phyloP scores from a whole-genome alignment of 2,113 vertebrate genomes.

The Sula dactylatra region DNA sequence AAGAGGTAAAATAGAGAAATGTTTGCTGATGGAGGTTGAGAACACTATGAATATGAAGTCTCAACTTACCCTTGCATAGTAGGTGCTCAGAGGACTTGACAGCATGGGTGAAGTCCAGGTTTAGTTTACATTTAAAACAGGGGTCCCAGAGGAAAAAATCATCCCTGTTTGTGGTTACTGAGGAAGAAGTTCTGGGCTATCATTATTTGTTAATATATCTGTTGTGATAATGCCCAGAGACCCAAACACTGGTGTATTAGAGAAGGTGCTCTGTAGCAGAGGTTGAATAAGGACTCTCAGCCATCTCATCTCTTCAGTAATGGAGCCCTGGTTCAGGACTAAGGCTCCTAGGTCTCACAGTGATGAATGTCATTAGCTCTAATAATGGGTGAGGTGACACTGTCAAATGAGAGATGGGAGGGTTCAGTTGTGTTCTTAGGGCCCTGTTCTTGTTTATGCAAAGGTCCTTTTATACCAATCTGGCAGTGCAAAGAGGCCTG shows the following conservation, averaged over 20 bases:
- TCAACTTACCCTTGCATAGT: neutral
- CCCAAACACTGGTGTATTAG: neutral
- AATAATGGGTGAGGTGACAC: slow-evolving; percentile 18
- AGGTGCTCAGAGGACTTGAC: neutral
- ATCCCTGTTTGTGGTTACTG: neutral
- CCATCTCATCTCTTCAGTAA: neutral
- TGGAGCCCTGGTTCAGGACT: neutral
- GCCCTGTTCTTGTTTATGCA: neutral
- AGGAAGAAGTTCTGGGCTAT: neutral
- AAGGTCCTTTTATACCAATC: neutral
- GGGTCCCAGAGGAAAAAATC: neutral
- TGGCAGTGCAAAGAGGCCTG: neutral
- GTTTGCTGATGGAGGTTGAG: neutral
- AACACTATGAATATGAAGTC: neutral
- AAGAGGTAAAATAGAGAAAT: neutral
- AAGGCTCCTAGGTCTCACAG: neutral
- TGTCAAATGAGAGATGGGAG: neutral
- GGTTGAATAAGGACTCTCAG: neutral
- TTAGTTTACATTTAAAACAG: neutral
- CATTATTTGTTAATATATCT: neutral
- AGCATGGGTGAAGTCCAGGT: neutral
- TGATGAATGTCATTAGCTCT: slow-evolving; percentile 40
- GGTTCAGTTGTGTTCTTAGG: neutral
- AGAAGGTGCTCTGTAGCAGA: neutral
- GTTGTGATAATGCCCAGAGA: neutral